Percentiles rank a stretch among this genome's conserved stretches.
Conservation (phyloP, 53 echinoderm and acorn worm species). For the Astropecten irregularis region DNA sequence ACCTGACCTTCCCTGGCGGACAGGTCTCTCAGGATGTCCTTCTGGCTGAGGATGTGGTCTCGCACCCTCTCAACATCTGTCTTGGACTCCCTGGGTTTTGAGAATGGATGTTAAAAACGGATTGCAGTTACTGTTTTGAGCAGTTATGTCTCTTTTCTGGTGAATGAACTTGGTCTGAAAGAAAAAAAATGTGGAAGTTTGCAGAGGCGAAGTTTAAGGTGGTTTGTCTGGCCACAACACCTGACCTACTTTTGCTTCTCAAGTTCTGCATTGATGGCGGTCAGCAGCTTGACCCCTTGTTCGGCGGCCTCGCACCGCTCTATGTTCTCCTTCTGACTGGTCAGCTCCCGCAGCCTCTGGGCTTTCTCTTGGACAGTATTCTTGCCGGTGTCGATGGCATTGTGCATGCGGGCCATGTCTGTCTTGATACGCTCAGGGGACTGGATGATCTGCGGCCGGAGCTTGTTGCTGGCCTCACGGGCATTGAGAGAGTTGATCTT, state of each 20-base stretch:
- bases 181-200: no score
- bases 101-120: background rate
- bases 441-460: constrained; percentile 90
- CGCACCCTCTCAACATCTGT: constrained; percentile 64
- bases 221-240: no score
- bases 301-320: constrained; percentile 70
- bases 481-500: constrained; percentile 73
- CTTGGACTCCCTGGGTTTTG: constrained; percentile 55
- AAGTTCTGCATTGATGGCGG: constrained; percentile 69
- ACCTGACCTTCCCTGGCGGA: constrained; percentile 78
- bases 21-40: constrained; percentile 75
- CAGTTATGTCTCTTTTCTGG: no score
- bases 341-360: constrained; percentile 74
- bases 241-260: constrained; percentile 87
- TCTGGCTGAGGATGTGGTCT: constrained; percentile 75
- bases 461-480: constrained; percentile 68
- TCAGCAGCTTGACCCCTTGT: constrained; percentile 73
- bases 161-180: no score
- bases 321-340: constrained; percentile 73
- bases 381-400: constrained; percentile 73
- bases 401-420: constrained; percentile 94
- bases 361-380: constrained; percentile 79
- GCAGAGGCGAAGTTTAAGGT: no score
- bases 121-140: no score
- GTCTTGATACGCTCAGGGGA: constrained; percentile 97